Evolutionary conservation across 2,888 invertebrate genomes (phyloP).

Genomic region (Eupithecia vulgata): DNA sequence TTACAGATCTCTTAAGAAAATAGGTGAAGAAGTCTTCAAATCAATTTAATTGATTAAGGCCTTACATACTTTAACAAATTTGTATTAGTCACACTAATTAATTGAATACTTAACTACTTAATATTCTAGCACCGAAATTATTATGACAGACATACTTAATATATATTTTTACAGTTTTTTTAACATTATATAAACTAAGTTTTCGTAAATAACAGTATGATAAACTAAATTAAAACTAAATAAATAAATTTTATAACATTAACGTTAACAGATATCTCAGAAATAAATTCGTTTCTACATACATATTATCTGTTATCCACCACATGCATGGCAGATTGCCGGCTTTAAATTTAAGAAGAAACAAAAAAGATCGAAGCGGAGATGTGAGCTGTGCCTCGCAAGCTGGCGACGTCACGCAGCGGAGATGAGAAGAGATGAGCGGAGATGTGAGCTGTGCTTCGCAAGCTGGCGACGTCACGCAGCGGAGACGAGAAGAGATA

Average conservation of each 20-base stretch:
- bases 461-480: too few species aligned
- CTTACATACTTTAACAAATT: background rate
- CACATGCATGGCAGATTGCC: background rate
- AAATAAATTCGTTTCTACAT: background rate
- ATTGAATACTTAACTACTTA: background rate
- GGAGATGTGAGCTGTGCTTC: too few species aligned
- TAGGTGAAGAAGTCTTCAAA: background rate
- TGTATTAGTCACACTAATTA: background rate
- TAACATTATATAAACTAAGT: background rate
- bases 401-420: too few species aligned
- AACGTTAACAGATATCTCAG: background rate
- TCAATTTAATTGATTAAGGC: background rate
- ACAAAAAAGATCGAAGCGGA: too few species aligned
- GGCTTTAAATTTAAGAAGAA: too few species aligned
- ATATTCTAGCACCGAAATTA: constrained; percentile 7
- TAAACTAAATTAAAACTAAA: background rate
- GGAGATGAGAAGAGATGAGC: too few species aligned
- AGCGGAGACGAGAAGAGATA: too few species aligned
- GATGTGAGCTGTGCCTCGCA: too few species aligned
- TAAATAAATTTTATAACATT: background rate
- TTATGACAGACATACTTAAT: background rate
- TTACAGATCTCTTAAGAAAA: background rate
- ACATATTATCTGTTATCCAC: background rate
- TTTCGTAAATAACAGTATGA: background rate
- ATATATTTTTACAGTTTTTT: background rate